Evolutionary conservation across 1,140 invertebrate species (phyloP), one percentile per base, ranked within the genome.

Genomic region (Anthonomus grandis): DNA sequence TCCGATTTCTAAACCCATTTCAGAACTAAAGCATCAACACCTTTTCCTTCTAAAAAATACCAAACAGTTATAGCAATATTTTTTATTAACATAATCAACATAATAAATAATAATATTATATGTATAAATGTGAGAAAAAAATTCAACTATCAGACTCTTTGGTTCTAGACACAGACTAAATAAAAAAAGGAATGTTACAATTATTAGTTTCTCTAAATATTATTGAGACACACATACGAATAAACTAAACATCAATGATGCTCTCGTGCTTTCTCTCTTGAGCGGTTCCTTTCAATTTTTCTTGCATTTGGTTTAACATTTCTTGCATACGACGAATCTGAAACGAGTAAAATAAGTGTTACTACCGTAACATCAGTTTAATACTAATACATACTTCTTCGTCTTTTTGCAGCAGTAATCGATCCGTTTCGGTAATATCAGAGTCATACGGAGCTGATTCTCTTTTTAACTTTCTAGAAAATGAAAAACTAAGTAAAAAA

Each of bases 291-390:
- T 92, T 91, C 22, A 97, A 83, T 77, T 96, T 92, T 65, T 94
- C 91, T 79, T 98, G 93, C 95, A 98, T 98, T 75, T 94, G 91
- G 21, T 89, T 86, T 52, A 98, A 80, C 85, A 96, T 95, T 73
- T 96, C 92, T 77, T 97, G 93, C 94, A 95, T 95, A 67, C 91
- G 81, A 67, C 90, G 84, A 64, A 95, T 93, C 86, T 93, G 77
- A 79, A 80, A 63, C 57, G 47, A 64, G n/a, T n/a, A n/a, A n/a
- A n/a, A n/a, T 64, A 10, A 42, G 48, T 57, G 38, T 47, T 51
- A 50, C 39, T 24, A 39, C 50, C 4, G n/a, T n/a, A 13, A 13
- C 19, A 9, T 39, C 2, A 50, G 55, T 25, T 34, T 12, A 2
- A 12, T 27, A 24, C n/a, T 48, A n/a, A 23, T 15, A 62, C 47